Percentiles rank a stretch among this genome's conserved stretches.
These are phyloP conservation scores for Drosophila quadrilineata DNA, from an alignment of 1,140 invertebrate genomes.

Conservation along the genomic window DNA sequence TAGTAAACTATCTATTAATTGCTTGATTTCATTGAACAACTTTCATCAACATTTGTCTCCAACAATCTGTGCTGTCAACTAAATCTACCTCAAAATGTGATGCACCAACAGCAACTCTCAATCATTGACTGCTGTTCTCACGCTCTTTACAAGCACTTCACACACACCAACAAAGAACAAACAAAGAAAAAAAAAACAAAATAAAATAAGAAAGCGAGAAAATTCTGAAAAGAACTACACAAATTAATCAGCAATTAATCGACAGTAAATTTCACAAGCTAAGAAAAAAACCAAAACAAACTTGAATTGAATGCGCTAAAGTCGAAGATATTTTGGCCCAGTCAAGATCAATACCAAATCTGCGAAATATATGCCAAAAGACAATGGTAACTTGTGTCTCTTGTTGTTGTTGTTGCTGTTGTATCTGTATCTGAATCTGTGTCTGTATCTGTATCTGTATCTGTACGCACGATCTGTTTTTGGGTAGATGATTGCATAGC, in stretches of 20 bases:
- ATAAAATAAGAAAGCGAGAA: too few relatives aligned
- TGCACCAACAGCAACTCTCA: not conserved
- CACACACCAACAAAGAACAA: not conserved
- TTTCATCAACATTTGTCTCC: too few relatives aligned
- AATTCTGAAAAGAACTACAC: too few relatives aligned
- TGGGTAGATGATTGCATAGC: conserved; percentile 12
- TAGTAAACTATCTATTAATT: too few relatives aligned
- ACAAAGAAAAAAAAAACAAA: too few relatives aligned
- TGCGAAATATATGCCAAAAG: conserved; percentile 2
- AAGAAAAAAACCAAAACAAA: not conserved
- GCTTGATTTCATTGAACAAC: too few relatives aligned
- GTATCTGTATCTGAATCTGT: conserved; percentile 33
- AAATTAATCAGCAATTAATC: conserved; percentile 63
- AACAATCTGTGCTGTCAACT: too few relatives aligned
- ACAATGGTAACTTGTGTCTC: conserved; percentile 50
- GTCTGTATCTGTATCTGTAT: conserved; percentile 38
- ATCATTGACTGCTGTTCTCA: conserved; percentile 15
- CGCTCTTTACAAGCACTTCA: not conserved
- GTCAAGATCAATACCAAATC: not conserved
- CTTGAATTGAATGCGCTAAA: too few relatives aligned
- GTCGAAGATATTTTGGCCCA: too few relatives aligned
- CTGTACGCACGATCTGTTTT: conserved; percentile 61
- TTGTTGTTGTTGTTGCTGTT: not conserved
- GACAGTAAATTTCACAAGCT: conserved; percentile 2
- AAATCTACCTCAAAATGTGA: too few relatives aligned